A percentile compares a stretch with the other conserved stretches of the same genome.
phyloP scores from a whole-genome alignment of 2,113 vertebrate species.

The Cygnus buccinator region DNA sequence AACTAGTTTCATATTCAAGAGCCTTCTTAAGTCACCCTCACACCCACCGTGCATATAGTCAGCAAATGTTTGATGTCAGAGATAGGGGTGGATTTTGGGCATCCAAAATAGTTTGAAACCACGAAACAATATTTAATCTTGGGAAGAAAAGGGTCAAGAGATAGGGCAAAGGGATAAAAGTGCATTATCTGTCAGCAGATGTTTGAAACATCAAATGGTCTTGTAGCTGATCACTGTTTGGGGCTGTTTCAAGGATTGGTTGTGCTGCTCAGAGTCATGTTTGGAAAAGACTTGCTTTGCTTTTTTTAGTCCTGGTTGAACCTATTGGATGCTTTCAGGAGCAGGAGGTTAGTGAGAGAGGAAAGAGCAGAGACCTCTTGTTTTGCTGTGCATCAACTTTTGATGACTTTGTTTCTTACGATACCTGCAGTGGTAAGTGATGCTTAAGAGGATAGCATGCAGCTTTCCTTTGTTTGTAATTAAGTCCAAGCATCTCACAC shows the following conservation, averaged over 20 bases:
- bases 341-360: not conserved
- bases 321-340: not conserved
- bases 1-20: not conserved
- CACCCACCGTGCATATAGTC: fast-evolving
- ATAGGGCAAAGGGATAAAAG: not conserved
- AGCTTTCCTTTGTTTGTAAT: slow-evolving; percentile 17
- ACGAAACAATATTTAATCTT: not conserved
- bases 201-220: not conserved
- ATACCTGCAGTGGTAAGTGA: not conserved
- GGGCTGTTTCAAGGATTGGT: not conserved
- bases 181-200: not conserved
- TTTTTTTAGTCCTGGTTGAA: not conserved
- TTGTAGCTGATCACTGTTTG: not conserved
- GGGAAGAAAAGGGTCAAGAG: not conserved
- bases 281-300: not conserved
- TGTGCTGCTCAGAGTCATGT: not conserved
- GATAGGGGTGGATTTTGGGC: not conserved
- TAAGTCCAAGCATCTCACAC: not conserved
- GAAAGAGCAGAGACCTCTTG: not conserved
- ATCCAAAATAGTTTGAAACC: not conserved
- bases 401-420: not conserved
- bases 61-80: not conserved
- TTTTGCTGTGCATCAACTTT: not conserved
- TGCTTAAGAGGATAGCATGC: not conserved
- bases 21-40: not conserved